phyloP scores from a whole-genome alignment of 1,140 invertebrate genomes.

The Halyomorpha halys region DNA sequence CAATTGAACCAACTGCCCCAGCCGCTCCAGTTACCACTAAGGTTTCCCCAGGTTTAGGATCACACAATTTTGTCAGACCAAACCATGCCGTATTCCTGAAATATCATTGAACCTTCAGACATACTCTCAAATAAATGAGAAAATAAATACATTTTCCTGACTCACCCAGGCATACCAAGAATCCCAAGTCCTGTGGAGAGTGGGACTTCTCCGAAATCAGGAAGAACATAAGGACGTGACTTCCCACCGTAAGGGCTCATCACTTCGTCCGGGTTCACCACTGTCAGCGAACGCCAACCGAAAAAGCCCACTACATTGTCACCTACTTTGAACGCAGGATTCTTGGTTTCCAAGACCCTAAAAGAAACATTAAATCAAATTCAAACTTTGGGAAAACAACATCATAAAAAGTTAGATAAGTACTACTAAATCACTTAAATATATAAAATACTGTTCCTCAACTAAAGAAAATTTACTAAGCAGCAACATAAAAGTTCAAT shows the following conservation, averaged over 20 bases:
- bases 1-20: slow-evolving; percentile 56
- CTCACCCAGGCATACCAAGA: slow-evolving; percentile 54
- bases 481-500: no score
- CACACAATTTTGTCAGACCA: slow-evolving; percentile 55
- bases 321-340: slow-evolving; percentile 47
- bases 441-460: no score
- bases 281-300: slow-evolving; percentile 48
- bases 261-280: slow-evolving; percentile 32
- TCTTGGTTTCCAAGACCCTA: slow-evolving; percentile 51
- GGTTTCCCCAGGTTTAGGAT: slow-evolving; percentile 54
- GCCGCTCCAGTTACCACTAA: slow-evolving; percentile 53
- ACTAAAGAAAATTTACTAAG: no score
- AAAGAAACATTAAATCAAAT: slow-evolving; percentile 28
- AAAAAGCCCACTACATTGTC: slow-evolving; percentile 44
- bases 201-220: slow-evolving; percentile 41
- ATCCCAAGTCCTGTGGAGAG: slow-evolving; percentile 47
- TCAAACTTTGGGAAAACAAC: neutral
- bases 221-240: slow-evolving; percentile 37
- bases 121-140: no score
- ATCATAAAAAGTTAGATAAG: neutral
- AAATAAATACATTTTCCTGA: neutral
- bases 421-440: neutral
- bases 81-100: slow-evolving; percentile 61
- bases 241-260: slow-evolving; percentile 8
- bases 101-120: slow-evolving; percentile 7